Evolutionary conservation across 2,797 vertebrate species (phyloP).

Genomic region (Cirrhinus molitorella): DNA sequence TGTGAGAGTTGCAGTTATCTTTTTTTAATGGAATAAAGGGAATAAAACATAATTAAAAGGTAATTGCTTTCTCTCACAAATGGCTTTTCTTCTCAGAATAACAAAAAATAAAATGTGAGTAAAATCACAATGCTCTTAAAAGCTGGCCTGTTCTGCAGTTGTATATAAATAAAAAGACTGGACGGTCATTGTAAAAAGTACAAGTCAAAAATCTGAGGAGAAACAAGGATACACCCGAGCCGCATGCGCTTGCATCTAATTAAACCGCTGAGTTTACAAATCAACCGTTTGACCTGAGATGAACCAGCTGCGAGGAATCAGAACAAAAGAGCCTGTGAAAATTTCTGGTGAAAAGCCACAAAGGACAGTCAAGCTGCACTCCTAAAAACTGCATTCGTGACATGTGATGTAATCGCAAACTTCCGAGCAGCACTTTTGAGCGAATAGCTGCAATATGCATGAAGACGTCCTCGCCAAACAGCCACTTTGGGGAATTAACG

Average conservation of each 20-base stretch:
- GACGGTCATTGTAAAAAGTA: neutral
- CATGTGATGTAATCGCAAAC: neutral
- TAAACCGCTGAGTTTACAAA: neutral
- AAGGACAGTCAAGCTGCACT: neutral
- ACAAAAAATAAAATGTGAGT: neutral
- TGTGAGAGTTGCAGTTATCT: too few relatives aligned
- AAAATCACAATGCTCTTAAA: neutral
- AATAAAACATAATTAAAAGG: too few relatives aligned
- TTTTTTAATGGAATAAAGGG: neutral
- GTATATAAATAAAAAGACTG: neutral
- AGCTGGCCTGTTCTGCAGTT: too few relatives aligned
- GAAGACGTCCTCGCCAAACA: conserved; percentile 17
- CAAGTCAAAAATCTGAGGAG: neutral
- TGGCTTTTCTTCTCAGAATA: neutral
- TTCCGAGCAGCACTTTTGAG: neutral
- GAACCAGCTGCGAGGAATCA: neutral
- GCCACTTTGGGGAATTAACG: conserved; percentile 36
- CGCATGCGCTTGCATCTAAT: neutral
- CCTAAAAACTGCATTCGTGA: neutral
- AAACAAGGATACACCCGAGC: neutral
- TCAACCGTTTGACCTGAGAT: neutral
- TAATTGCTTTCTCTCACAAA: too few relatives aligned
- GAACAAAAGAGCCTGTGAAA: conserved; percentile 25
- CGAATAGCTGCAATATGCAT: neutral
- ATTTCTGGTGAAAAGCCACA: neutral